Percentiles rank a stretch among this genome's conserved stretches.
phyloP scores from a whole-genome alignment of 2,113 vertebrate genomes.

The Osmerus mordax region DNA sequence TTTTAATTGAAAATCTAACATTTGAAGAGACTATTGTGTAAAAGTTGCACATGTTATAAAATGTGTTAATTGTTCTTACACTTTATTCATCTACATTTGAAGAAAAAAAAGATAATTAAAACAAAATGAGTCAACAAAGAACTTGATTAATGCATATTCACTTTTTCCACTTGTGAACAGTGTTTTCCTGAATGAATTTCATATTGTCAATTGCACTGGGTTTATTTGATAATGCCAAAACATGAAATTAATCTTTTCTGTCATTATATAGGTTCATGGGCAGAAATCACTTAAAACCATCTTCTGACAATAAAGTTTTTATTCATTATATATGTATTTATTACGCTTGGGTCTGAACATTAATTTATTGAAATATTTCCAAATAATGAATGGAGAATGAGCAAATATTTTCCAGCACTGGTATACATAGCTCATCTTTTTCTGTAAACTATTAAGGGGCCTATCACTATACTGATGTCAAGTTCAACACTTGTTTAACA shows the following conservation, averaged over 20 bases:
- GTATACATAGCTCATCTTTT: slow-evolving; percentile 86
- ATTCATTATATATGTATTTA: slow-evolving; percentile 80
- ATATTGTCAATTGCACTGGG: slow-evolving; percentile 57
- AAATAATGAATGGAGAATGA: slow-evolving; percentile 70
- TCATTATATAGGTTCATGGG: slow-evolving; percentile 65
- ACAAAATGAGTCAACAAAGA: slow-evolving; percentile 47
- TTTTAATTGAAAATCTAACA: slow-evolving; percentile 89
- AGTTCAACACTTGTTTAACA: slow-evolving; percentile 99
- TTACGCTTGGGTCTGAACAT: slow-evolving; percentile 89
- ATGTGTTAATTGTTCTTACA: slow-evolving; percentile 82
- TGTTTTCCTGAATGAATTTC: slow-evolving; percentile 64
- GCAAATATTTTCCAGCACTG: slow-evolving; percentile 90
- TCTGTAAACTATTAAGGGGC: slow-evolving; percentile 96
- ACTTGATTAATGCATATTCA: slow-evolving; percentile 75
- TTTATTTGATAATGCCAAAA: slow-evolving; percentile 64
- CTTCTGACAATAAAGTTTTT: slow-evolving; percentile 81
- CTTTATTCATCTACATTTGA: slow-evolving; percentile 82
- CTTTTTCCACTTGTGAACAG: slow-evolving; percentile 75
- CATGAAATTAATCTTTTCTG: slow-evolving; percentile 22
- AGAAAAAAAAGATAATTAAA: slow-evolving; percentile 54
- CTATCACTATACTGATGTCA: slow-evolving; percentile 98
- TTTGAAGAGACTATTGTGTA: slow-evolving; percentile 92
- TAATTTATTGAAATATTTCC: slow-evolving; percentile 97
- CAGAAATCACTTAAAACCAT: slow-evolving; percentile 74
- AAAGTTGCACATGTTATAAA: slow-evolving; percentile 89